A percentile compares a stretch with the other conserved stretches of the same genome.
Conservation (phyloP, 2,888 invertebrate species). For the Coelogynopora nodosa region DNA sequence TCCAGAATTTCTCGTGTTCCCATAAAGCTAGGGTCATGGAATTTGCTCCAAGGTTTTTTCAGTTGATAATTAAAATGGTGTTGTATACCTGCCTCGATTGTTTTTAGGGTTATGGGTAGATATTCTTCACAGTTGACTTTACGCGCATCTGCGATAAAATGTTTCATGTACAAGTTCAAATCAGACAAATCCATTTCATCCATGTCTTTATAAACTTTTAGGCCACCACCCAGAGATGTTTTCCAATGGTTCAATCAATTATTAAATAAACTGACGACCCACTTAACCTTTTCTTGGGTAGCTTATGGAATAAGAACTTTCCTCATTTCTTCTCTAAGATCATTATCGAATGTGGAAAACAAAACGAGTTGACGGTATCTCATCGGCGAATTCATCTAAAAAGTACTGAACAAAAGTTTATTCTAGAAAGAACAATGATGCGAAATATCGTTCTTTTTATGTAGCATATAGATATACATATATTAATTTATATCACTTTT, state of each 20-base stretch:
- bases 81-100: neutral
- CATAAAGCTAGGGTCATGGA: neutral
- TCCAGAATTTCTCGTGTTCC: neutral
- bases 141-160: neutral
- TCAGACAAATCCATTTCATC: slow-evolving; percentile 7
- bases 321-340: neutral
- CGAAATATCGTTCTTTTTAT: too few relatives aligned
- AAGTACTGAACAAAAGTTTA: neutral
- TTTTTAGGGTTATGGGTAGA: slow-evolving; percentile 13
- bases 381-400: neutral
- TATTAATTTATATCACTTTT: too few relatives aligned
- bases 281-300: slow-evolving; percentile 7
- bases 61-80: slow-evolving; percentile 2
- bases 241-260: slow-evolving; percentile 15
- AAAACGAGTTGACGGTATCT: neutral
- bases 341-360: neutral
- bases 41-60: slow-evolving; percentile 20
- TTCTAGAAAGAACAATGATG: too few relatives aligned
- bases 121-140: slow-evolving; percentile 17
- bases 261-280: neutral
- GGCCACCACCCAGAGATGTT: neutral
- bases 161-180: neutral
- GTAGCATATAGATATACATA: too few relatives aligned
- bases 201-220: slow-evolving; percentile 11
- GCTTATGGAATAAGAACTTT: neutral